Evolutionary conservation across 2,888 invertebrate species (phyloP).

Genomic region (Xestia sexstrigata): DNA sequence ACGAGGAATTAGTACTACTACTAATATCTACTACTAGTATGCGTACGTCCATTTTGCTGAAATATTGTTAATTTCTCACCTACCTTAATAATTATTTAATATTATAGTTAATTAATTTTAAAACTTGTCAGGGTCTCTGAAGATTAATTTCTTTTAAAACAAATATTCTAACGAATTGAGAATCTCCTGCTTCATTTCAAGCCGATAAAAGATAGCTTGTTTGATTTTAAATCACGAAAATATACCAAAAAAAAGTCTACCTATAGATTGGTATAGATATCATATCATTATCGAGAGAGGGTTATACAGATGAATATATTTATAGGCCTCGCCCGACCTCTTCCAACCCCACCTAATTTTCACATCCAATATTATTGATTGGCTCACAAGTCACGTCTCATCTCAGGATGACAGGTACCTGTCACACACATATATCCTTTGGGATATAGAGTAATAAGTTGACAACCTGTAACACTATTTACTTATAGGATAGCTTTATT

Average conservation of each 20-base stretch:
- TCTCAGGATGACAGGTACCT: slow-evolving; percentile 34
- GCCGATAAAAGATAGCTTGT: background rate
- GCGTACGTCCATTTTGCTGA: background rate
- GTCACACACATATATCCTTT: slow-evolving; percentile 13
- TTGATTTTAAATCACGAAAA: background rate
- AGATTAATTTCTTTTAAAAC: background rate
- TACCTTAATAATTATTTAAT: too few species aligned
- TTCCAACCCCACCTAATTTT: slow-evolving; percentile 17
- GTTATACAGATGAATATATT: slow-evolving; percentile 3
- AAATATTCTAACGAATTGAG: background rate
- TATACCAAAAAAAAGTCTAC: background rate
- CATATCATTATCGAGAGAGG: background rate
- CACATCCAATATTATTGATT: slow-evolving; percentile 43
- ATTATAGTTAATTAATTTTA: too few species aligned
- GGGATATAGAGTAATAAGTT: slow-evolving; percentile 17
- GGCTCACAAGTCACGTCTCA: slow-evolving; percentile 36
- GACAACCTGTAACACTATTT: slow-evolving; percentile 25
- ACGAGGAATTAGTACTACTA: background rate
- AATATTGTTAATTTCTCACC: background rate
- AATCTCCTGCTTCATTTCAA: background rate
- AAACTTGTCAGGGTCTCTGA: background rate
- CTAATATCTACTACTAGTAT: too few species aligned
- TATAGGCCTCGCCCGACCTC: background rate
- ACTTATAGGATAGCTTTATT: background rate
- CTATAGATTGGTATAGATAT: background rate